A percentile compares a stretch with the other conserved stretches of the same genome.
Conservation (phyloP, 1,140 invertebrate species). For the Trichogramma pretiosum region DNA sequence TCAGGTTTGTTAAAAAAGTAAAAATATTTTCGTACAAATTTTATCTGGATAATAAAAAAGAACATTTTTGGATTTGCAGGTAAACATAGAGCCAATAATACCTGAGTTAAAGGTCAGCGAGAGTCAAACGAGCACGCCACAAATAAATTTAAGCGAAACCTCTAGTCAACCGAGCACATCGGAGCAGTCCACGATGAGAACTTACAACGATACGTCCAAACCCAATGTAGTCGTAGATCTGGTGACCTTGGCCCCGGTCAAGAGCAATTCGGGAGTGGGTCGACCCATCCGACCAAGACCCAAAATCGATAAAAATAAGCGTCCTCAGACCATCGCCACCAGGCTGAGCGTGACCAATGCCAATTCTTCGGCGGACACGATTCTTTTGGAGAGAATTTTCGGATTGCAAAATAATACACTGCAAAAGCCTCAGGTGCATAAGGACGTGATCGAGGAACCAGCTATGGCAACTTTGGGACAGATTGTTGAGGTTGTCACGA, state of each 20-base stretch:
- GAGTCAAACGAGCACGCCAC: too few relatives aligned
- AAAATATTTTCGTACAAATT: too few relatives aligned
- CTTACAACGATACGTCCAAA: constrained; percentile 38
- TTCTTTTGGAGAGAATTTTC: constrained; percentile 31
- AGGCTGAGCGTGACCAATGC: background rate
- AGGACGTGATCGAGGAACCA: constrained; percentile 5
- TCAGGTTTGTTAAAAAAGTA: too few relatives aligned
- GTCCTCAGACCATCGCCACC: background rate
- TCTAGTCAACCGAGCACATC: constrained; percentile 9
- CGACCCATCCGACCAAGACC: constrained; percentile 34
- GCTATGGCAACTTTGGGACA: constrained; percentile 25
- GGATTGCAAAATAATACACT: constrained; percentile 13
- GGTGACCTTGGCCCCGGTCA: constrained; percentile 35
- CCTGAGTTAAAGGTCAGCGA: constrained; percentile 23
- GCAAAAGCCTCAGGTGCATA: background rate
- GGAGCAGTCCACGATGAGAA: constrained; percentile 21
- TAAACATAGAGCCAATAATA: too few relatives aligned
- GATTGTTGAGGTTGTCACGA: constrained; percentile 41
- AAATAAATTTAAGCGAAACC: constrained; percentile 16
- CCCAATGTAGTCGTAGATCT: constrained; percentile 33
- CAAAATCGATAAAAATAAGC: constrained; percentile 27
- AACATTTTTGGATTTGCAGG: too few relatives aligned
- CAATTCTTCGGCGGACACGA: constrained; percentile 18
- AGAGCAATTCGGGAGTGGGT: constrained; percentile 35
- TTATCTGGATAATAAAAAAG: too few relatives aligned